Evolutionary conservation across 2,797 vertebrate species (phyloP), one percentile per base, ranked within the genome.

Genomic region (Liasis olivaceus): DNA sequence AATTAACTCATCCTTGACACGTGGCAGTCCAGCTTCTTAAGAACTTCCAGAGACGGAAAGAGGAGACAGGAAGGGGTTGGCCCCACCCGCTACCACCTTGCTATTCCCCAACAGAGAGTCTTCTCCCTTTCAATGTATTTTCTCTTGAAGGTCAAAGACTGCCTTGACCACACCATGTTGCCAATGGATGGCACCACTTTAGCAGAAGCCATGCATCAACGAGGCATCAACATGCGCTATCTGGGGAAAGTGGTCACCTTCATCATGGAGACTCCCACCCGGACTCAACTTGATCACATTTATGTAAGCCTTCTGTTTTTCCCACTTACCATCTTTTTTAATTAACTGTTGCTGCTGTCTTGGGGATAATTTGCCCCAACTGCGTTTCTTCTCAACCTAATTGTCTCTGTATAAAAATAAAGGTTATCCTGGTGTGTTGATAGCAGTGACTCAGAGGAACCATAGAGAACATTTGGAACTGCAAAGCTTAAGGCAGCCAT

Each of bases 211-310:
- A 98, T 99, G 97, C 99, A 98, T 96, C 99, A 99, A 97, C 98
- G 99, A 28, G 99, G 99, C 91, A 99, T 99, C 97, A 99, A 99
- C 91, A 97, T 99, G 96, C 99, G 99, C 7, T 99, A 99, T 91
- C 96, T 99, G 89, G 99, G 99, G 91, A 99, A 98, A 8, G 98
- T 99, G 51, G 97, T 99, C 93, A 98, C 97, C 93, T 98, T 99
- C 96, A 97, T 99, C 96, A 97, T 98, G 90, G 99, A 98, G 95
- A 99, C 98, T 88, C 98, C 98, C 0, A 97, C 98, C 60, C 99
- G 97, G 51, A 96, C 97, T 63, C 99, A 99, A 97, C 98, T 99
- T 91, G 99, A 99, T 96, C 99, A 99, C 95, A 97, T 99, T 95
- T 98, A 98, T 90, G 99, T 99, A 97, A 98, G 99, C 96, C 51